Conservation (phyloP, 2,113 vertebrate species). For the Hippopotamus amphibius region DNA sequence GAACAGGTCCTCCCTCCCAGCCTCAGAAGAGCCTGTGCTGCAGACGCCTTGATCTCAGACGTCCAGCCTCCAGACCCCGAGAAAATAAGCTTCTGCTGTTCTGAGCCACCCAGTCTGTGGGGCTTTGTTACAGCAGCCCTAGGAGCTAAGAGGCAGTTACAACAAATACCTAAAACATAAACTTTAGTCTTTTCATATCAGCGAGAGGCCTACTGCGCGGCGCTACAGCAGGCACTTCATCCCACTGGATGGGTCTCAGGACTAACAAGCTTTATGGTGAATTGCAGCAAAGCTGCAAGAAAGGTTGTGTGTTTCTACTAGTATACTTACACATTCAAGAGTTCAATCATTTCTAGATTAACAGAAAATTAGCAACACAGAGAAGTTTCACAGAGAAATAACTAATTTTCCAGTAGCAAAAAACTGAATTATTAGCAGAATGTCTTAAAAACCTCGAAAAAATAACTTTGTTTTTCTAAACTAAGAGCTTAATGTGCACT, state of each 20-base stretch:
- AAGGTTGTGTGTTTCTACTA: not conserved
- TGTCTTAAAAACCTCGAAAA: not conserved
- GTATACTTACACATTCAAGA: not conserved
- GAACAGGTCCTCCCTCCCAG: accelerated
- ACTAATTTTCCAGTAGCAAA: not conserved
- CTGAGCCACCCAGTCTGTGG: not conserved
- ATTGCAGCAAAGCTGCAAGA: not conserved
- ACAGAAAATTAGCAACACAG: not conserved
- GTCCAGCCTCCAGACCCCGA: not conserved
- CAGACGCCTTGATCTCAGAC: not conserved
- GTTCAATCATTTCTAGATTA: not conserved
- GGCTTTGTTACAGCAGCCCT: too few species aligned
- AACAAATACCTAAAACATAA: not conserved
- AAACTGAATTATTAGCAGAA: not conserved
- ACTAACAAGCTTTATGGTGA: not conserved
- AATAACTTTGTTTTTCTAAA: not conserved
- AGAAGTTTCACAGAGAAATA: not conserved
- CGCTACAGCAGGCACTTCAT: not conserved
- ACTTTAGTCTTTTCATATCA: not conserved
- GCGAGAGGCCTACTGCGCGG: too few species aligned
- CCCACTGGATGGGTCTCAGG: not conserved
- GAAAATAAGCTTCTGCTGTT: not conserved
- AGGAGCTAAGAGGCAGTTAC: not conserved
- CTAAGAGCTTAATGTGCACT: not conserved
- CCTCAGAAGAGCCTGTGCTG: accelerated